These are phyloP conservation scores for Morbakka virulenta DNA, from an alignment of 30 jellyfish, hydroid and myxozoan species.

Conservation along the genomic window DNA sequence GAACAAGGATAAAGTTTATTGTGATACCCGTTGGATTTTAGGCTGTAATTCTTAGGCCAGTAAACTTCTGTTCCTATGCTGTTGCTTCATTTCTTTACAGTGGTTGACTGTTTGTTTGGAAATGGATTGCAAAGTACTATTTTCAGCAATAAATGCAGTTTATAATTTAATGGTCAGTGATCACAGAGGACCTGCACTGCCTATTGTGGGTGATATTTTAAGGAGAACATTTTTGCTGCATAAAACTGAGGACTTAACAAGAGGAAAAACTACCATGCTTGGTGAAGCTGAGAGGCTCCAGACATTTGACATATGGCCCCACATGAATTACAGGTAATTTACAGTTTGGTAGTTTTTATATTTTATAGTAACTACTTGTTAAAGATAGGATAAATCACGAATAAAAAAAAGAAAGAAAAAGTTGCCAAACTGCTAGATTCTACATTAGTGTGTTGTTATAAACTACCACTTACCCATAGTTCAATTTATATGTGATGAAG, in stretches of 20 bases:
- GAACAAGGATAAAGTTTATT: no score
- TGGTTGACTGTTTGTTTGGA: conserved; percentile 82
- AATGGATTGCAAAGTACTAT: conserved; percentile 54
- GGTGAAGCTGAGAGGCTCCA: conserved; percentile 79
- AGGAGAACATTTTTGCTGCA: conserved; percentile 56
- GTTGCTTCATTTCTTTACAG: conserved; percentile 25
- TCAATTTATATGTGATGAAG: no score
- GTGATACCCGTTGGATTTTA: no score
- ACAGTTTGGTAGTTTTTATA: background rate
- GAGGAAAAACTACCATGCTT: conserved; percentile 73
- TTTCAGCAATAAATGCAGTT: conserved; percentile 47
- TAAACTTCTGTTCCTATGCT: no score
- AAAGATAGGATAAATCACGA: no score
- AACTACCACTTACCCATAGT: no score
- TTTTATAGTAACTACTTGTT: background rate
- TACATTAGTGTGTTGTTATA: no score
- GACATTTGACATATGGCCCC: conserved; percentile 87
- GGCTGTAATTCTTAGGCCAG: no score
- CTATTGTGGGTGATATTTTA: conserved; percentile 83
- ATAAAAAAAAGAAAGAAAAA: no score
- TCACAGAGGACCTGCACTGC: conserved; percentile 79
- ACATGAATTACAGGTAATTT: conserved; percentile 71
- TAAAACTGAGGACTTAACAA: conserved; percentile 27
- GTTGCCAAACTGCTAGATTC: no score
- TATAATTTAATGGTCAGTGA: conserved; percentile 51